Evolutionary conservation across 2,888 invertebrate genomes (phyloP).

Genomic region (Drosophila siamana): DNA sequence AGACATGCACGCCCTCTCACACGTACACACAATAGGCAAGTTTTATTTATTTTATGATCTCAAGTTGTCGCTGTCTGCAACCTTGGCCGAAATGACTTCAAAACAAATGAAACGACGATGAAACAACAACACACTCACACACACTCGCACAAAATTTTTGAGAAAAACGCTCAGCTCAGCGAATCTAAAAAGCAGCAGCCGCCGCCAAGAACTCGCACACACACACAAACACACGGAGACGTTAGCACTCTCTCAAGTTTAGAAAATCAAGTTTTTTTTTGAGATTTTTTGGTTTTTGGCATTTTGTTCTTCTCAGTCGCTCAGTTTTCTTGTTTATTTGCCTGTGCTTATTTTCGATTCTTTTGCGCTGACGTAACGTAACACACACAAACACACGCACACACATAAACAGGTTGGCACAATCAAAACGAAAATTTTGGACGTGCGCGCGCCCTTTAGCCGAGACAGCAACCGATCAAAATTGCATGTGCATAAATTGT

Average conservation of each 20-base stretch:
- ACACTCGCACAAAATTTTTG: slow-evolving; percentile 3
- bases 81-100: slow-evolving; percentile 71
- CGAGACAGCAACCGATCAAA: slow-evolving; percentile 31
- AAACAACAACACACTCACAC: slow-evolving; percentile 9
- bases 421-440: slow-evolving; percentile 10
- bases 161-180: slow-evolving; percentile 54
- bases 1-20: slow-evolving; percentile 11
- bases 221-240: slow-evolving; percentile 8
- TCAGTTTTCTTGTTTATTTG: slow-evolving; percentile 31
- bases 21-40: slow-evolving; percentile 31
- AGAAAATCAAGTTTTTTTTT: slow-evolving; percentile 55
- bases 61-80: slow-evolving; percentile 55
- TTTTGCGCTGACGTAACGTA: slow-evolving; percentile 44
- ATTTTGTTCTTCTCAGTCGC: slow-evolving; percentile 26
- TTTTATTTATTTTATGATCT: slow-evolving; percentile 61
- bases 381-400: slow-evolving; percentile 4
- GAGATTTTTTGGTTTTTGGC: slow-evolving; percentile 31
- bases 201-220: slow-evolving; percentile 34
- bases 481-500: slow-evolving; percentile 22
- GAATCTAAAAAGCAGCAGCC: slow-evolving; percentile 49
- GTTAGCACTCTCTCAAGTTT: not conserved
- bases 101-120: slow-evolving; percentile 16
- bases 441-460: slow-evolving; percentile 36
- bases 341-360: slow-evolving; percentile 11
- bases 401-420: slow-evolving; percentile 41